Percentiles rank a stretch among this genome's conserved stretches.
Conservation (phyloP, 2,113 vertebrate genomes). For the Balaeniceps rex region DNA sequence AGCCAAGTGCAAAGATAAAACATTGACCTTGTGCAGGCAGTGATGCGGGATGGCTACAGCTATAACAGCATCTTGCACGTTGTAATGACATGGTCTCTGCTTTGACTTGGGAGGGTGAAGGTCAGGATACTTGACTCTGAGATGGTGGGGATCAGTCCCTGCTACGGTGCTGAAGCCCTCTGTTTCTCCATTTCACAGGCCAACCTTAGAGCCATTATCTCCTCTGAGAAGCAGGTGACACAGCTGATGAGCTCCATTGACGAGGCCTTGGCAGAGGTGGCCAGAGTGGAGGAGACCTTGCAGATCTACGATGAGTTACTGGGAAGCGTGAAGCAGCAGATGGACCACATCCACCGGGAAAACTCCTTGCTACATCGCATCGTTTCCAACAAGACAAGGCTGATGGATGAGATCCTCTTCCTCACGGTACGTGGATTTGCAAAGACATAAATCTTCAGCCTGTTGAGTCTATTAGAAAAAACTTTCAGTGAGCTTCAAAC, state of each 20-base stretch:
- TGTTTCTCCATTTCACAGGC: neutral
- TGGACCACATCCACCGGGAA: conserved; percentile 32
- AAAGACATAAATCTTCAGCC: neutral
- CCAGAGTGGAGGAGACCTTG: conserved; percentile 31
- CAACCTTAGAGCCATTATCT: conserved; percentile 17
- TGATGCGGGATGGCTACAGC: neutral
- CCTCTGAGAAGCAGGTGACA: conserved; percentile 8
- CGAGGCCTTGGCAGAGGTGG: conserved; percentile 16
- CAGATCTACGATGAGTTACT: neutral
- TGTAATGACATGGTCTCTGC: accelerated
- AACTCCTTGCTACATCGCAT: conserved; percentile 14
- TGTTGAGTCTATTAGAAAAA: neutral
- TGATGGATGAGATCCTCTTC: conserved; percentile 35
- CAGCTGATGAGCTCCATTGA: conserved; percentile 6
- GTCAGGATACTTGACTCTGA: neutral
- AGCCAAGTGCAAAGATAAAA: neutral
- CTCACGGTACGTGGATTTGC: neutral
- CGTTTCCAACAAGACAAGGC: neutral
- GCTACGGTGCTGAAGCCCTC: neutral
- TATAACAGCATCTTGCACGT: accelerated
- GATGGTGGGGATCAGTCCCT: neutral
- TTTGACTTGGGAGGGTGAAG: neutral
- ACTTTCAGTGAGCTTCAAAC: neutral
- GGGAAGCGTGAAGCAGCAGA: conserved; percentile 34
- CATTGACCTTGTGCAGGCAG: neutral